Evolutionary conservation across 2,888 invertebrate genomes (phyloP).

Genomic region (Onchidella celtica): DNA sequence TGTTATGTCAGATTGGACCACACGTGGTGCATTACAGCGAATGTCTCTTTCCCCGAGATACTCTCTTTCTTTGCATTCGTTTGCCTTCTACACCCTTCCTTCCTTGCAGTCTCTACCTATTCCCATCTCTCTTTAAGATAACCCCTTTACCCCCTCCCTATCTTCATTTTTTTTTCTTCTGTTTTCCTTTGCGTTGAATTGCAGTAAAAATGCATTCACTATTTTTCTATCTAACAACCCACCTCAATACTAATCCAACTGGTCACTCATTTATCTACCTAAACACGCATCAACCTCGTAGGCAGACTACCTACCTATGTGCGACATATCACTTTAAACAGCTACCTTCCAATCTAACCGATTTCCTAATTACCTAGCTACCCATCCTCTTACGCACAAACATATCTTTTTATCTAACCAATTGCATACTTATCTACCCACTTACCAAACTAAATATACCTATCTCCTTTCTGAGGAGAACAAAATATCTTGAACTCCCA

Average conservation of each 20-base stretch:
- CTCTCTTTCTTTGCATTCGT: background rate
- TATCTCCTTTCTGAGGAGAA: no score
- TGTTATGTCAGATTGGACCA: no score
- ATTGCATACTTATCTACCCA: no score
- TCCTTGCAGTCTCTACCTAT: background rate
- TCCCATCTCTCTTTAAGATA: background rate
- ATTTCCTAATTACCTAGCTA: no score
- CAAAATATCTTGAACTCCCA: no score
- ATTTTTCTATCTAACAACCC: background rate
- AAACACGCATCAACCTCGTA: background rate
- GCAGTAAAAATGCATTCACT: background rate
- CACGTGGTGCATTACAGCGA: no score
- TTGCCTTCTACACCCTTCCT: background rate
- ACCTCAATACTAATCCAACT: background rate
- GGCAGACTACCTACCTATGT: background rate
- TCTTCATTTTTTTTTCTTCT: background rate
- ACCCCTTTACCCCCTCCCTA: background rate
- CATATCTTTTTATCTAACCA: no score
- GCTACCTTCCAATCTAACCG: no score
- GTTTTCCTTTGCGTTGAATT: no score
- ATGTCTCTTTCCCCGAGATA: constrained; percentile 83
- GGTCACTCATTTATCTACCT: background rate
- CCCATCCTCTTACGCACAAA: no score
- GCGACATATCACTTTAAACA: background rate
- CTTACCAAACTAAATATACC: no score